Percentiles rank a stretch among this genome's conserved stretches.
Evolutionary conservation across 2,797 vertebrate species (phyloP).

Genomic region (Xenops minutus): DNA sequence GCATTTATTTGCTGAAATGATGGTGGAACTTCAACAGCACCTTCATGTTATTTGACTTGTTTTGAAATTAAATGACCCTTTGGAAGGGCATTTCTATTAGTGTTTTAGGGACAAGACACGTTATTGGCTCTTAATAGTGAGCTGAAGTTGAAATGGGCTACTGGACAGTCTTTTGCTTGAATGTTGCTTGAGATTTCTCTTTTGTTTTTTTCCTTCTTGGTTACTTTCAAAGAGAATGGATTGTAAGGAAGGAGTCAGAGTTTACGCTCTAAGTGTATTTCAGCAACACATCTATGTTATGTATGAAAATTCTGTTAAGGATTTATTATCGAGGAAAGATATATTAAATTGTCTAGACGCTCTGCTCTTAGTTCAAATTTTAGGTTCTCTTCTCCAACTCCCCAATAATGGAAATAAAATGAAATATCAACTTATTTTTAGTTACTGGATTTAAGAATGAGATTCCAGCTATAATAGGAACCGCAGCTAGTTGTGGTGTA

Average conservation of each 20-base stretch:
- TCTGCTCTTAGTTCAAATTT: not conserved
- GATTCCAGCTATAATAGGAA: not conserved
- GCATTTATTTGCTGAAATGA: not conserved
- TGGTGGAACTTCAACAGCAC: not conserved
- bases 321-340: not conserved
- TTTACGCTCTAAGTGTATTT: not conserved
- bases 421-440: conserved; percentile 9
- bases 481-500: not conserved
- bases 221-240: not conserved
- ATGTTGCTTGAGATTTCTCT: not conserved
- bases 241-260: not conserved
- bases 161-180: not conserved
- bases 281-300: not conserved
- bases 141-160: not conserved
- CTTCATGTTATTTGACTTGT: not conserved
- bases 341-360: conserved; percentile 9
- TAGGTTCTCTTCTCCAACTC: not conserved
- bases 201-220: not conserved
- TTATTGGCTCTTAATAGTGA: not conserved
- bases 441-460: conserved; percentile 36
- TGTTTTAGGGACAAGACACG: not conserved
- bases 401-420: conserved; percentile 38
- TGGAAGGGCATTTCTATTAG: not conserved
- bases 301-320: not conserved
- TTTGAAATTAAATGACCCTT: not conserved